Evolutionary conservation across 2,113 vertebrate species (phyloP), one percentile per base, ranked within the genome.

Genomic region (Anser cygnoides): DNA sequence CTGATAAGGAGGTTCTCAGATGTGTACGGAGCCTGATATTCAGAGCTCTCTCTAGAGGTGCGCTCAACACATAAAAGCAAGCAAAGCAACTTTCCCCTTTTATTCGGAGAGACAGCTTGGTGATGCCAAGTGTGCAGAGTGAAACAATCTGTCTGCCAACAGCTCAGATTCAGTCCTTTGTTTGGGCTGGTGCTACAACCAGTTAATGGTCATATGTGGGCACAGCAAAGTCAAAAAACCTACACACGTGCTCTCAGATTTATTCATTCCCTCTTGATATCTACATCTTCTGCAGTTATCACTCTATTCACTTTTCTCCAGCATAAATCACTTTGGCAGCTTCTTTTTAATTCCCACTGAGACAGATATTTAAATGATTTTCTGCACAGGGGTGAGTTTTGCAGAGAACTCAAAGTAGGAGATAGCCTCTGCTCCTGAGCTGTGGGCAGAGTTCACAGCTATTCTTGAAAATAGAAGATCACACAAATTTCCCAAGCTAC

Each of bases 1-100:
- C 1, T 0, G 0, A 55, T 21, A 74, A 54, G 21, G 20, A 77
- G 0, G 0, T 13, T 3, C 50, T n/a, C 55, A 35, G 50, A 11
- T 79, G 44, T 63, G 14, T 3, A 4, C 3, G 18, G 20, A 82
- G 14, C n/a, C 61, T 62, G 44, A 82, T 62, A 82, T 58, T 6
- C 39, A 33, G 29, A 62, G 13, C 9, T 62, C 57, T 67, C 50
- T 71, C 57, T 19, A 39, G 14, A 66, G 17, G 5, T 35, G 10
- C n/a, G 21, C 19, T 61, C 0, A 0, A 57, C 35, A 46, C 5
- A 11, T n/a, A 54, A 68, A 73, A 86, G 21, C 9, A 92, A 76
- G 14, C 1, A 4, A 13, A 67, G 5, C 23, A 41, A 18, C 17
- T 87, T 63, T 71, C 43, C 17, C 10, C 16, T 71, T 71, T 62